Evolutionary conservation across 37 sponge, comb jelly and placozoan genomes (phyloP).

Genomic region (Tethya wilhelma): DNA sequence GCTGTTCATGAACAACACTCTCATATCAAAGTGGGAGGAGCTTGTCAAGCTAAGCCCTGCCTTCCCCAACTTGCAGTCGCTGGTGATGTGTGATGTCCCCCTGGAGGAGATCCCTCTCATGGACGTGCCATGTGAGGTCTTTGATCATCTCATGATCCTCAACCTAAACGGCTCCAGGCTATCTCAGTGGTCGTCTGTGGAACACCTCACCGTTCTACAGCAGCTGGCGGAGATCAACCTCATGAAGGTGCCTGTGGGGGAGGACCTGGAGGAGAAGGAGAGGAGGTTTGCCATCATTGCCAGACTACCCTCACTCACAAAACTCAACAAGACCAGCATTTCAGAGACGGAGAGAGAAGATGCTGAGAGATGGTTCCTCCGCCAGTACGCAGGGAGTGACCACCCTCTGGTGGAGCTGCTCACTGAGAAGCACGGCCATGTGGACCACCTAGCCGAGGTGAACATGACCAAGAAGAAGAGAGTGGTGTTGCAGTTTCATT

Average conservation of each 20-base stretch:
- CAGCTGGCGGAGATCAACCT: conserved; percentile 41
- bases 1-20: conserved; percentile 50
- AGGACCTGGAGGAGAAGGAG: conserved; percentile 35
- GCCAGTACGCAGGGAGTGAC: conserved; percentile 7
- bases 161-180: conserved; percentile 42
- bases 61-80: conserved; percentile 47
- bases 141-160: conserved; percentile 22
- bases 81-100: conserved; percentile 34
- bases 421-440: conserved; percentile 45
- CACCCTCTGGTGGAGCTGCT: conserved; percentile 9
- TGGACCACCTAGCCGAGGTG: conserved; percentile 44
- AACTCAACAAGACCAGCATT: conserved; percentile 61
- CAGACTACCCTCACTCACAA: conserved; percentile 30
- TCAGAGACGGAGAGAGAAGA: conserved; percentile 48
- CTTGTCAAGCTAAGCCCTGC: conserved; percentile 33
- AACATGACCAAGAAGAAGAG: neutral
- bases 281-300: conserved; percentile 52
- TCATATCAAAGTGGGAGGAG: conserved; percentile 34
- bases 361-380: conserved; percentile 66
- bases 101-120: neutral
- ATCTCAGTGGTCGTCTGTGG: conserved; percentile 38
- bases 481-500: conserved; percentile 26
- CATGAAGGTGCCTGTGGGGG: conserved; percentile 34
- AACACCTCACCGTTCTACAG: conserved; percentile 13
- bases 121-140: neutral